Conservation (phyloP, 2,888 invertebrate genomes). For the Eupithecia subumbrata region DNA sequence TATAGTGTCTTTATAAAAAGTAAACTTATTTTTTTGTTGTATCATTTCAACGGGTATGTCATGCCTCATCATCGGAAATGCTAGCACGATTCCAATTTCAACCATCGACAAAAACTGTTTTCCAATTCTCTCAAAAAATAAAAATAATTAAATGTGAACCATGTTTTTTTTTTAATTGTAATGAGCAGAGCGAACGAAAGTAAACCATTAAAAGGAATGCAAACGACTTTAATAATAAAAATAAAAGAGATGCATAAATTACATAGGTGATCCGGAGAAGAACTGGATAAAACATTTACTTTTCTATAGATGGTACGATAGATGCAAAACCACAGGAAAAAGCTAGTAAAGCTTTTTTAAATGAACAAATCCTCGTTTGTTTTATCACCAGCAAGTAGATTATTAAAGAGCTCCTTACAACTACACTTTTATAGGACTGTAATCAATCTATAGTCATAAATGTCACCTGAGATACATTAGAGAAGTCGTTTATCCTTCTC, state of each 20-base stretch:
- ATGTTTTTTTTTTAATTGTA: neutral
- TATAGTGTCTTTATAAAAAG: neutral
- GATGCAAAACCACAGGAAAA: neutral
- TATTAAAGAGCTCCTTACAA: constrained; percentile 24
- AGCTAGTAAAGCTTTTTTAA: neutral
- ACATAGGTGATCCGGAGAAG: neutral
- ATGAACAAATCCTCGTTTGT: neutral
- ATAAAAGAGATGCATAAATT: neutral
- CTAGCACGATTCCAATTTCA: constrained; percentile 50
- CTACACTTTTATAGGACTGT: constrained; percentile 46
- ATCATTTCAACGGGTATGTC: constrained; percentile 22
- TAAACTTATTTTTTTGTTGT: neutral
- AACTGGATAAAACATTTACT: neutral
- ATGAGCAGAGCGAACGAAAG: neutral
- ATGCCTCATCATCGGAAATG: constrained; percentile 36
- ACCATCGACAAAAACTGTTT: constrained; percentile 50
- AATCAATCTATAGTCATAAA: constrained; percentile 61
- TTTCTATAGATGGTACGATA: neutral
- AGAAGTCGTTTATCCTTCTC: constrained; percentile 6
- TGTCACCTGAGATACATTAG: constrained; percentile 45
- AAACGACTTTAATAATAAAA: neutral
- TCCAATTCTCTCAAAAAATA: constrained; percentile 36
- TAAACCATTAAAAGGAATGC: neutral
- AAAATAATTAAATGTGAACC: constrained; percentile 47
- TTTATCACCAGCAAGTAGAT: constrained; percentile 18